Evolutionary conservation across 2,888 invertebrate species (phyloP), one percentile per base, ranked within the genome.

Genomic region (Euphydryas editha): DNA sequence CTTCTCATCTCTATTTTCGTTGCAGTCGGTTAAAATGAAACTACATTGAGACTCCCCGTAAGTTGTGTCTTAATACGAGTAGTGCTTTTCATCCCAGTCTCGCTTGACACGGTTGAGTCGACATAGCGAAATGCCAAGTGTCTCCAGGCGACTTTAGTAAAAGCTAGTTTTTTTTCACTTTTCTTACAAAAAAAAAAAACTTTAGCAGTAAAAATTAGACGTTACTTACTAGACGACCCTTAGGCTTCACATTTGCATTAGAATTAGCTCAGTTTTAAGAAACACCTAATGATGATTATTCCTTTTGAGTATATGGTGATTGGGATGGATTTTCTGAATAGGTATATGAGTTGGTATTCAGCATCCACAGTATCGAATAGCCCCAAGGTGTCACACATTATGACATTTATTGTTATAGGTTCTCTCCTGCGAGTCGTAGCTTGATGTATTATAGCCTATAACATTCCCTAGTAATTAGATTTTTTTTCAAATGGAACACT

Each of bases 41-140:
- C 21, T 24, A 51, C 49, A 24, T 51, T 24, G 15, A 51, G 49
- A 51, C 49, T 49, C 18, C 24, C 21, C 24, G 46, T 18, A 18
- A 46, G 36, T 55, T 44, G 56, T 49, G 57, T 51, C 58, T 42
- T 49, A 63, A 49, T 49, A 46, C 30, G 24, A 63, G 58, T 56
- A 58, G 59, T 47, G 64, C 64, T 64, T 64, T 64, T 64, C 64
- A 64, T 51, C 24, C 30, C 62, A 62, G 62, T 44, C 62, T 44
- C 30, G 56, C 54, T 54, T 51, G 51, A 59, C 58, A 64, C 20
- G 51, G 36, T 47, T 59, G 59, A 59, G 59, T 36, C 59, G 59
- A 59, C 47, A 46, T 47, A 18, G 46, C 59, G 47, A 59, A 59
- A 59, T 30, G 59, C 17, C 18, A 64, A 64, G 64, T 64, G 64